These are phyloP conservation scores for Phortica okadai DNA, from an alignment of 2,888 invertebrate species.

Conservation along the genomic window DNA sequence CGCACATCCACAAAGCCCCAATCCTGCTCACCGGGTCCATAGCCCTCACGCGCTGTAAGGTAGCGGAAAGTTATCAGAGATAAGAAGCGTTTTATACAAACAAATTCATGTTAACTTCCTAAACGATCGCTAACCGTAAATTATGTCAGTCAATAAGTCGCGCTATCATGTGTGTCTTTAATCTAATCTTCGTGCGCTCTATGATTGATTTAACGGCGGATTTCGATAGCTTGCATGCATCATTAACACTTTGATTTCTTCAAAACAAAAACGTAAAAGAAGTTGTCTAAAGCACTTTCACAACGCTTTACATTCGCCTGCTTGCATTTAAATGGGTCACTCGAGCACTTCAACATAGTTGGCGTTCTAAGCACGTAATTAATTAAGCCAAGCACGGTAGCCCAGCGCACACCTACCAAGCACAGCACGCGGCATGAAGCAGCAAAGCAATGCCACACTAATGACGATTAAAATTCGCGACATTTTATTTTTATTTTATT, in stretches of 20 bases:
- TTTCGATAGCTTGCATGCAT: no score
- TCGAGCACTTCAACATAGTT: background rate
- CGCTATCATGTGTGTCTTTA: no score
- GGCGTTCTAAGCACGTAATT: background rate
- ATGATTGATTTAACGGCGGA: no score
- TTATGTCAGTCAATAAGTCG: no score
- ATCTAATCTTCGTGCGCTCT: no score
- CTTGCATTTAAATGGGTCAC: slow-evolving; percentile 10
- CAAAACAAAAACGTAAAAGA: no score
- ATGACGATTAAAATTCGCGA: slow-evolving; percentile 48
- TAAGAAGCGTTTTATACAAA: background rate
- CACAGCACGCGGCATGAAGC: slow-evolving; percentile 48
- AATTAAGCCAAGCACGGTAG: background rate
- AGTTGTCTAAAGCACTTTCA: no score
- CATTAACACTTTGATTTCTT: no score
- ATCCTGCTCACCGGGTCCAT: slow-evolving; percentile 82
- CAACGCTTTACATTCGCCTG: no score
- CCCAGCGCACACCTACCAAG: slow-evolving; percentile 56
- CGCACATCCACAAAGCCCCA: slow-evolving; percentile 86
- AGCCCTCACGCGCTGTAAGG: slow-evolving; percentile 70
- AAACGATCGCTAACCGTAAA: background rate
- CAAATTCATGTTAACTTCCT: background rate
- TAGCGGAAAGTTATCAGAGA: background rate
- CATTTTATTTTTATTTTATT: slow-evolving; percentile 44
- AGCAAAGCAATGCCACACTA: slow-evolving; percentile 46